A percentile compares a stretch with the other conserved stretches of the same genome.
Evolutionary conservation across 1,140 invertebrate species (phyloP).

Genomic region (Platorchestia sp.): DNA sequence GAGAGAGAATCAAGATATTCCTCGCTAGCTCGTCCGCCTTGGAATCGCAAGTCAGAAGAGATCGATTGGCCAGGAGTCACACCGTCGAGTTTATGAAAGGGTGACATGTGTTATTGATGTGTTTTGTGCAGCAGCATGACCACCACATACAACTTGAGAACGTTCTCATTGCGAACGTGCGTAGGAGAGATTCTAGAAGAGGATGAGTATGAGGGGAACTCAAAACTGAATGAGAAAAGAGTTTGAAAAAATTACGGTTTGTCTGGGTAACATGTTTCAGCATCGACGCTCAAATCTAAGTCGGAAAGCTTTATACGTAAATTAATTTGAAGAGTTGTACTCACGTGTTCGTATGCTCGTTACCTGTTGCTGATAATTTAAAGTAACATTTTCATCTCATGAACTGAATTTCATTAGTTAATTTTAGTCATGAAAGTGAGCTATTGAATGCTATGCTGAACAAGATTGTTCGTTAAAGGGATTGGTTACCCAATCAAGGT

Average conservation of each 20-base stretch:
- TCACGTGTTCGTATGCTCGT: background rate
- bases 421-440: background rate
- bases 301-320: background rate
- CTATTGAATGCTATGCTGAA: background rate
- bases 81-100: background rate
- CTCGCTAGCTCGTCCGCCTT: background rate
- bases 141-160: background rate
- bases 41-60: background rate
- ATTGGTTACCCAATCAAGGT: background rate
- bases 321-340: background rate
- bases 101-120: background rate
- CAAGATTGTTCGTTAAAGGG: background rate
- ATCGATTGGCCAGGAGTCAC: background rate
- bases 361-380: background rate
- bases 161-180: too few species aligned
- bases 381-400: background rate
- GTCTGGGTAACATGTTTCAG: background rate
- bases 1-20: background rate
- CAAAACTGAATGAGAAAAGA: background rate
- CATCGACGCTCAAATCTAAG: background rate
- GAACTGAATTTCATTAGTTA: background rate
- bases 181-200: background rate
- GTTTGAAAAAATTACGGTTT: background rate
- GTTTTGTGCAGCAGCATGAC: background rate
- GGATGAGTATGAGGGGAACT: background rate